Conservation (phyloP, 2,113 vertebrate species). For the Poeciliopsis turrubarensis region DNA sequence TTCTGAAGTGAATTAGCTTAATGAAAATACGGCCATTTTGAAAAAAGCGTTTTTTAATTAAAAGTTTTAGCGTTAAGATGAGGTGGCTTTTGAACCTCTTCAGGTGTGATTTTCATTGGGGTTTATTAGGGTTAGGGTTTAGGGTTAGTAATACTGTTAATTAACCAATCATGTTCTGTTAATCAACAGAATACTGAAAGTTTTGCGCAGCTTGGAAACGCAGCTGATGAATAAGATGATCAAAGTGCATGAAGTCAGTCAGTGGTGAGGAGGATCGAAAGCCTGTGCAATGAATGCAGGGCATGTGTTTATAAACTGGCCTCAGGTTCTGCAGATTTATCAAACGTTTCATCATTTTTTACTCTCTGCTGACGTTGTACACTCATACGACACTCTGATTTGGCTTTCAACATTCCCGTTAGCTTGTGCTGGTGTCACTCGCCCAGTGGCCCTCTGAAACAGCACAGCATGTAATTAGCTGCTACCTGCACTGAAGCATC, state of each 20-base stretch:
- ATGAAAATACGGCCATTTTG: too few relatives aligned
- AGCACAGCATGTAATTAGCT: slow-evolving; percentile 30
- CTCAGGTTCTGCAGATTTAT: slow-evolving; percentile 17
- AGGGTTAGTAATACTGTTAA: too few relatives aligned
- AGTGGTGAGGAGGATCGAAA: slow-evolving; percentile 1
- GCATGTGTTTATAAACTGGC: slow-evolving; percentile 36
- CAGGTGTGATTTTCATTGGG: too few relatives aligned
- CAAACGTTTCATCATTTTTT: not conserved
- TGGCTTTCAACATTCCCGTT: slow-evolving; percentile 32
- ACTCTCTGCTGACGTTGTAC: slow-evolving; percentile 4
- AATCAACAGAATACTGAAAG: too few relatives aligned
- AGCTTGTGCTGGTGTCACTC: slow-evolving; percentile 14
- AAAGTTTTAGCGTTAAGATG: too few relatives aligned
- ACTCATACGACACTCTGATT: slow-evolving; percentile 12
- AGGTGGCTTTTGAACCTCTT: too few relatives aligned
- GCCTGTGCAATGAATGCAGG: slow-evolving; percentile 4
- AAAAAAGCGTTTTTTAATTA: too few relatives aligned
- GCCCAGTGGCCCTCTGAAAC: slow-evolving; percentile 11
- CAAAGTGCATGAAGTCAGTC: slow-evolving; percentile 7
- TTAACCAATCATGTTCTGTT: too few relatives aligned
- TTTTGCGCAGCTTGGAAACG: too few relatives aligned
- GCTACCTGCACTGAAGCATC: slow-evolving; percentile 51
- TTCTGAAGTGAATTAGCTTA: too few relatives aligned
- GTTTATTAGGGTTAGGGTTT: too few relatives aligned
- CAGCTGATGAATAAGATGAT: not conserved